phyloP scores from a whole-genome alignment of 2,888 invertebrate species.

The Lamproptera curius region DNA sequence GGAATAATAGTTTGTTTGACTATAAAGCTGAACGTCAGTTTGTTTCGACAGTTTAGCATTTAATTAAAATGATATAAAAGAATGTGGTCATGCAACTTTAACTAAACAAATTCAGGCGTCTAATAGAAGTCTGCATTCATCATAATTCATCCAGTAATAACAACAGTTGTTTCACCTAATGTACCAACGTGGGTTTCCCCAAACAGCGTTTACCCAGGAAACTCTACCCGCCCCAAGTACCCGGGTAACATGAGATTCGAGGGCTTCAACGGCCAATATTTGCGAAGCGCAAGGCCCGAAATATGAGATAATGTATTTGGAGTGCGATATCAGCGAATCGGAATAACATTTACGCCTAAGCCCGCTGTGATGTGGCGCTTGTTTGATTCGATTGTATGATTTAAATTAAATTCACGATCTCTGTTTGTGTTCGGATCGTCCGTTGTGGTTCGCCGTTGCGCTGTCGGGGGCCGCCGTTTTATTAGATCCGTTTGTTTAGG shows the following conservation, averaged over 20 bases:
- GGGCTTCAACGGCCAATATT: slow-evolving; percentile 51
- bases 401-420: slow-evolving; percentile 9
- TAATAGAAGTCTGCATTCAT: no score
- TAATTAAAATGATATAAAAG: no score
- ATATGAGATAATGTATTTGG: slow-evolving; percentile 58
- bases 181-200: slow-evolving; percentile 6
- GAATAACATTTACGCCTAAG: slow-evolving; percentile 26
- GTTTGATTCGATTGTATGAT: slow-evolving; percentile 12
- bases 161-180: no score
- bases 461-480: neutral
- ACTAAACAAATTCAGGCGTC: no score
- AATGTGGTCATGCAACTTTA: no score
- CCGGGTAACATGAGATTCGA: slow-evolving; percentile 49
- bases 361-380: slow-evolving; percentile 11
- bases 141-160: no score
- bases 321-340: slow-evolving; percentile 41
- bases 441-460: neutral
- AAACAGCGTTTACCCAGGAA: slow-evolving; percentile 30
- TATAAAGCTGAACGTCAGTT: no score
- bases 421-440: slow-evolving; percentile 1
- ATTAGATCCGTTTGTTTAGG: neutral
- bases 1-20: no score
- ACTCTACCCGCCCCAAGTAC: slow-evolving; percentile 37
- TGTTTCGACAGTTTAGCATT: no score
- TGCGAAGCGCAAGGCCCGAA: slow-evolving; percentile 39